Evolutionary conservation across 2,113 vertebrate species (phyloP).

Genomic region (human (Homo sapiens)): GRCh38 chr22:35068001-35068500

Average conservation of each 20-base stretch:
- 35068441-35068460: background rate
- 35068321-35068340: accelerated
- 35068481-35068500: background rate
- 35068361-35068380: too few relatives aligned
- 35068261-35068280: background rate
- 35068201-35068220: background rate
- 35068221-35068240: background rate
- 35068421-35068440: background rate
- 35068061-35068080: background rate
- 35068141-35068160: background rate
- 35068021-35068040: accelerated
- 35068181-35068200: background rate
- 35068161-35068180: background rate
- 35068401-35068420: background rate
- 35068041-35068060: background rate
- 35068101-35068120: background rate
- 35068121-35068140: background rate
- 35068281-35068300: background rate
- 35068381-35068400: background rate
- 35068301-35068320: background rate
- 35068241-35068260: background rate
- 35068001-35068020: background rate
- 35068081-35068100: background rate
- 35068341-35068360: background rate
- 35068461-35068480: background rate